A percentile compares a stretch with the other conserved stretches of the same genome.
phyloP scores from a whole-genome alignment of 2,888 invertebrate genomes.

The Petrophora chlorosata region DNA sequence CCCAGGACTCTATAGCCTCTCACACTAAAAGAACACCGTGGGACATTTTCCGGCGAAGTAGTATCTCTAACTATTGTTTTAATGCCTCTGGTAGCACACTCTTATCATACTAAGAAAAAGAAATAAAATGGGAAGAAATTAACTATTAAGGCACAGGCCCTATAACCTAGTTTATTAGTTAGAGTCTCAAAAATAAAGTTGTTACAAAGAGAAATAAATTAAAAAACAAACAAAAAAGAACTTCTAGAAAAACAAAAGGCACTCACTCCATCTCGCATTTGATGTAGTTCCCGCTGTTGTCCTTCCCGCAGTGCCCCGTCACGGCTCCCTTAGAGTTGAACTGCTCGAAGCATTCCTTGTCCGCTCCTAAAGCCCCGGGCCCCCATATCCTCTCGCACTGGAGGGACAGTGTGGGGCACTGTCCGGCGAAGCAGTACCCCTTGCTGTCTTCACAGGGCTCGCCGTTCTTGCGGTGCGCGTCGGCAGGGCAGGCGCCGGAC shows the following conservation, averaged over 20 bases:
- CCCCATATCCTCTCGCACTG: slow-evolving; percentile 99
- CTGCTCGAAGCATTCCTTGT: slow-evolving; percentile 95
- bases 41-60: no score
- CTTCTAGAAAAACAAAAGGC: not conserved
- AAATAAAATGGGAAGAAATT: no score
- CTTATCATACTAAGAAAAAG: no score
- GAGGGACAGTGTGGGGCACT: slow-evolving; percentile 93
- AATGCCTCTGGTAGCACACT: no score
- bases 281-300: slow-evolving; percentile 88
- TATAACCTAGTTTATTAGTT: no score
- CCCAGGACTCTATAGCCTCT: no score
- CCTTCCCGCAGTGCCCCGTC: slow-evolving; percentile 97
- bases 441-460: slow-evolving; percentile 89
- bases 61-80: no score
- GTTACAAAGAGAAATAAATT: no score
- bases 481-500: slow-evolving; percentile 94
- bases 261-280: slow-evolving; percentile 95
- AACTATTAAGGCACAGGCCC: no score
- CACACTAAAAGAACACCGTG: no score
- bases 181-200: no score
- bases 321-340: slow-evolving; percentile 98
- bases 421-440: slow-evolving; percentile 96
- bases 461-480: slow-evolving; percentile 97
- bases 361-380: slow-evolving; percentile 91
- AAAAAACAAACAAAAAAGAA: not conserved